These are phyloP conservation scores for Notodonta dromedarius DNA, from an alignment of 2,888 invertebrate genomes.

Conservation along the genomic window DNA sequence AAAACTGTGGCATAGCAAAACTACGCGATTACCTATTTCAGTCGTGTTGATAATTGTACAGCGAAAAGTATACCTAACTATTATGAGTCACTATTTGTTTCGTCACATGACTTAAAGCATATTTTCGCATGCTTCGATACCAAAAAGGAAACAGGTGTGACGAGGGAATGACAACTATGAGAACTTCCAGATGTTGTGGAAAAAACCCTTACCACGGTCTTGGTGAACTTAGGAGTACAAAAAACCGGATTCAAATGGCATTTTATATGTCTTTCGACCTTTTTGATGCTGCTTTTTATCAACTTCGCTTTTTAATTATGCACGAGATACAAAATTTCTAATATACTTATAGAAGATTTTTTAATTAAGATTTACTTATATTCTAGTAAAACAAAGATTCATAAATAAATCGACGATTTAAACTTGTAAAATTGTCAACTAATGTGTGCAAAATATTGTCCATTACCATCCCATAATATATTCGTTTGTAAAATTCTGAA, in stretches of 20 bases:
- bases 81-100: constrained; percentile 16
- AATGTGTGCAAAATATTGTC: no score
- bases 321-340: no score
- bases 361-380: no score
- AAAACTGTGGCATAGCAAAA: background rate
- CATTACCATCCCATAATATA: no score
- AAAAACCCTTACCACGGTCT: constrained; percentile 10
- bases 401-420: no score
- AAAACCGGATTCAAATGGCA: background rate
- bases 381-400: no score
- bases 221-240: background rate
- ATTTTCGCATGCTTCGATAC: constrained; percentile 26
- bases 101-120: constrained; percentile 10
- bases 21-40: background rate
- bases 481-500: no score
- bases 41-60: background rate
- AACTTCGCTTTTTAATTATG: no score
- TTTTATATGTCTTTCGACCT: background rate
- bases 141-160: constrained; percentile 39
- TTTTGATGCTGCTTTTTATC: no score
- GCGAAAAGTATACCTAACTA: background rate
- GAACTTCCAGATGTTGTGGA: constrained; percentile 39
- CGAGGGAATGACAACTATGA: constrained; percentile 15
- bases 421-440: no score
- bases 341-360: no score